phyloP scores from a whole-genome alignment of 2,797 vertebrate species.

The Intellagama lesueurii region DNA sequence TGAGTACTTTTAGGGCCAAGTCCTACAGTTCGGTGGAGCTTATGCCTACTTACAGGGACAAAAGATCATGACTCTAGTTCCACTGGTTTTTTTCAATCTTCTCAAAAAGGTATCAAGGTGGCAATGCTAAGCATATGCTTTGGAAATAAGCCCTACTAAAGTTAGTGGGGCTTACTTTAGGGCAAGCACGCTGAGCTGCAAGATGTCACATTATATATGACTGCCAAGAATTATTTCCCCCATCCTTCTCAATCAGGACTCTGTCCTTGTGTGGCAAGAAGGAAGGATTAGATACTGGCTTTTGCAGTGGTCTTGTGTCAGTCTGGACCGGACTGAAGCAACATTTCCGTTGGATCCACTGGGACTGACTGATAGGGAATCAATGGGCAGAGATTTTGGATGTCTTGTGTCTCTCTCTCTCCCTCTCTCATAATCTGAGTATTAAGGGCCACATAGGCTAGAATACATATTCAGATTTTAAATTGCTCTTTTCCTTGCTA shows the following conservation, averaged over 20 bases:
- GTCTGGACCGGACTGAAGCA: not conserved
- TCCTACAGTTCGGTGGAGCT: not conserved
- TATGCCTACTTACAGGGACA: not conserved
- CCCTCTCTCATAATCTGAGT: too few relatives aligned
- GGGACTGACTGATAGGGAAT: too few relatives aligned
- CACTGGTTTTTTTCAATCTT: not conserved
- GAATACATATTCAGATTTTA: too few relatives aligned
- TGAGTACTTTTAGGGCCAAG: not conserved
- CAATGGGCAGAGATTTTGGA: too few relatives aligned
- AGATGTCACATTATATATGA: not conserved
- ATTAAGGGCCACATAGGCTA: too few relatives aligned
- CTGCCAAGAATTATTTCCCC: not conserved
- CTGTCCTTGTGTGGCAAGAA: not conserved
- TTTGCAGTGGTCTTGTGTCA: not conserved
- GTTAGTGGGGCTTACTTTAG: not conserved
- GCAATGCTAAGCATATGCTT: too few relatives aligned
- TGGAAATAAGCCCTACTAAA: too few relatives aligned
- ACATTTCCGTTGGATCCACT: too few relatives aligned
- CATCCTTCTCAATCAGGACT: not conserved
- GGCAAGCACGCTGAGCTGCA: not conserved
- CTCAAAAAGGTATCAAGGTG: not conserved
- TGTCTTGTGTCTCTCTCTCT: too few relatives aligned
- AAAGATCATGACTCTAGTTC: not conserved
- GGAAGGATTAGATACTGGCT: not conserved
- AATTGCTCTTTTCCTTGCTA: too few relatives aligned